These are phyloP conservation scores for Cordilura impudica DNA, from an alignment of 2,888 invertebrate species.

Conservation along the genomic window DNA sequence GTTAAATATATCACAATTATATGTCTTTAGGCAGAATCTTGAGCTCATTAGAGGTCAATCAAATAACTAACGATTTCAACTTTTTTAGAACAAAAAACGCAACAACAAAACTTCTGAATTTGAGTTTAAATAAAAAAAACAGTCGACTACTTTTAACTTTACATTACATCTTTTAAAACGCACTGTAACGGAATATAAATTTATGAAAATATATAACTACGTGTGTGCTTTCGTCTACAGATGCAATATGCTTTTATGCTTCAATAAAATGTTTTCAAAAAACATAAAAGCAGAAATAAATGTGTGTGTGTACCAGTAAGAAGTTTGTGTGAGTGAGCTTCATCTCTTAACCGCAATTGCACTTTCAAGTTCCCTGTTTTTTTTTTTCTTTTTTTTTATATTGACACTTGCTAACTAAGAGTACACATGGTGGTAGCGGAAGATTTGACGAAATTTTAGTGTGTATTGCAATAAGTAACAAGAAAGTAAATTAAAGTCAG, in stretches of 20 bases:
- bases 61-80: too few relatives aligned
- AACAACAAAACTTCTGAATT: too few relatives aligned
- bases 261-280: conserved; percentile 37
- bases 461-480: too few relatives aligned
- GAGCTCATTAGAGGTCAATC: too few relatives aligned
- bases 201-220: conserved; percentile 6
- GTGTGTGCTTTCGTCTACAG: not conserved
- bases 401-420: conserved; percentile 29
- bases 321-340: conserved; percentile 3
- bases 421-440: not conserved
- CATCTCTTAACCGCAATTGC: conserved; percentile 51
- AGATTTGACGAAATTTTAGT: not conserved
- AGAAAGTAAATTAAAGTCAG: too few relatives aligned
- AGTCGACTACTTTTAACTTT: too few relatives aligned
- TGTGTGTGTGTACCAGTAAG: not conserved
- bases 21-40: too few relatives aligned
- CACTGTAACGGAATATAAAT: conserved; percentile 11
- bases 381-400: conserved; percentile 13
- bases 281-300: not conserved
- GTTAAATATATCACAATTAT: too few relatives aligned
- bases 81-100: too few relatives aligned
- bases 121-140: too few relatives aligned
- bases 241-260: conserved; percentile 41
- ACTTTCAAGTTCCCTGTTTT: conserved; percentile 43
- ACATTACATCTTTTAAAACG: too few relatives aligned